phyloP scores from a whole-genome alignment of 2,888 invertebrate genomes.

The Metacarcinus magister region DNA sequence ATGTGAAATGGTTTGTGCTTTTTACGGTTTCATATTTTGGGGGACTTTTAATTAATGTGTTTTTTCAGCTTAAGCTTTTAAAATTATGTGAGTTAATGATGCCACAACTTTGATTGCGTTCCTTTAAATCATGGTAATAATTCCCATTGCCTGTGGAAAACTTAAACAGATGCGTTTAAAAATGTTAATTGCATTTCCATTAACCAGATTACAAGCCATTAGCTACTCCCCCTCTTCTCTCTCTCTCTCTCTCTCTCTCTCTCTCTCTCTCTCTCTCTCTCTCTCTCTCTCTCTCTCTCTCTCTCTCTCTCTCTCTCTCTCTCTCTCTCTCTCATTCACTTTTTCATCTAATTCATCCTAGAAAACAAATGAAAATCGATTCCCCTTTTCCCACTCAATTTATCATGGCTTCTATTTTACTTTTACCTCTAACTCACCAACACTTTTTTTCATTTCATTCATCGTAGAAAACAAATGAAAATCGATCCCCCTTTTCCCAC shows the following conservation, averaged over 20 bases:
- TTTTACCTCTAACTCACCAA: not conserved
- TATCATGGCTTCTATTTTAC: not conserved
- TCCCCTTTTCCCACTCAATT: not conserved
- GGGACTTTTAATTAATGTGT: not conserved
- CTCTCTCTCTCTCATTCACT: slow-evolving; percentile 42
- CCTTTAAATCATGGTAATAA: not conserved
- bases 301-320: not conserved
- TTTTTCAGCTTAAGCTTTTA: not conserved
- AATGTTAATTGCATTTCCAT: slow-evolving; percentile 48
- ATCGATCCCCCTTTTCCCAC: not conserved
- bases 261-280: slow-evolving; percentile 14
- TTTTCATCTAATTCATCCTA: no score
- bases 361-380: no score
- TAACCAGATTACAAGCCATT: slow-evolving; percentile 30
- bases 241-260: slow-evolving; percentile 5
- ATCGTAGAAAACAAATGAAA: not conserved
- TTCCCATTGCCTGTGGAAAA: not conserved
- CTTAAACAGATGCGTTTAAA: slow-evolving; percentile 36
- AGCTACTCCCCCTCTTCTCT: not conserved
- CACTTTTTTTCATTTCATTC: not conserved
- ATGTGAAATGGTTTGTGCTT: slow-evolving; percentile 17
- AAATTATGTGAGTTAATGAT: slow-evolving; percentile 15
- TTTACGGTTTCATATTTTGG: not conserved
- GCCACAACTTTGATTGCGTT: slow-evolving; percentile 21
- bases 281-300: slow-evolving; percentile 42